A percentile compares a stretch with the other conserved stretches of the same genome.
Conservation (phyloP, 2,113 vertebrate species). For the Oreochromis spilurus region DNA sequence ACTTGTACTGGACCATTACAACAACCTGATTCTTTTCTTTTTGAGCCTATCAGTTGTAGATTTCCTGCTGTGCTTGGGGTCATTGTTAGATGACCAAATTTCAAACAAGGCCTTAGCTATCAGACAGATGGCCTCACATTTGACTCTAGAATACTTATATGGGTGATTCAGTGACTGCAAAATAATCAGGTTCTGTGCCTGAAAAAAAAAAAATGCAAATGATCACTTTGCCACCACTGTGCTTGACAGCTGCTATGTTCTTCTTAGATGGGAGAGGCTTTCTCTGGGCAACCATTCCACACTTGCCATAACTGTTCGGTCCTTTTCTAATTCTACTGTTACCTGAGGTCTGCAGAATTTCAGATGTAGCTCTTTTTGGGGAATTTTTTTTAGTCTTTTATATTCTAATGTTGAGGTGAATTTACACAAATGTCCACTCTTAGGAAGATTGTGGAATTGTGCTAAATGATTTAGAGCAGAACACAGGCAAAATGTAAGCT, state of each 20-base stretch:
- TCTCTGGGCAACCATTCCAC: background rate
- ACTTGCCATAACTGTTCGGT: fast-evolving
- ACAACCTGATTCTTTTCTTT: background rate
- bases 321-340: background rate
- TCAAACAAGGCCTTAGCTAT: background rate
- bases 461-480: background rate
- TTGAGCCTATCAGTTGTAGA: background rate
- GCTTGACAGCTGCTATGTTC: background rate
- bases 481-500: background rate
- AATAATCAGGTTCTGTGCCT: background rate
- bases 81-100: background rate
- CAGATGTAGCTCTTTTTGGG: background rate
- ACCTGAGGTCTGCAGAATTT: background rate
- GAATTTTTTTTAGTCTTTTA: background rate
- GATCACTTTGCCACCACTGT: background rate
- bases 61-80: background rate
- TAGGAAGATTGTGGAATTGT: background rate
- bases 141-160: background rate
- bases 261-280: background rate
- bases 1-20: background rate
- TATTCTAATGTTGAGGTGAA: background rate
- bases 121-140: background rate
- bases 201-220: background rate
- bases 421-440: background rate
- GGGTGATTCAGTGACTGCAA: background rate